Conservation (phyloP, 2,113 vertebrate species). For the Erythrocercus mccallii region DNA sequence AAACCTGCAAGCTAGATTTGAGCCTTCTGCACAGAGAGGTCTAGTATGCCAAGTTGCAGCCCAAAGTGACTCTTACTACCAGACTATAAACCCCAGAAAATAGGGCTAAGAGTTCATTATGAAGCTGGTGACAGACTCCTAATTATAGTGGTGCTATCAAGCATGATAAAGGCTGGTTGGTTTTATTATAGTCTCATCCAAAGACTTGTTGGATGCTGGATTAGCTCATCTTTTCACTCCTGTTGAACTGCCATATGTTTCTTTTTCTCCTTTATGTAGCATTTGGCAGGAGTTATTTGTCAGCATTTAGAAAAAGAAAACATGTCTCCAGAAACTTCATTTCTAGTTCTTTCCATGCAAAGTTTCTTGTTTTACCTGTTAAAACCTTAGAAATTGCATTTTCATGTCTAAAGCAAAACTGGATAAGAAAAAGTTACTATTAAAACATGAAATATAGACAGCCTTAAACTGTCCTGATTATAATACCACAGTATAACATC, state of each 20-base stretch:
- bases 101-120: constrained; percentile 43
- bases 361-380: neutral
- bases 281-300: constrained; percentile 60
- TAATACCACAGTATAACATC: neutral
- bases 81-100: constrained; percentile 48
- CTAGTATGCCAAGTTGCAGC: constrained; percentile 4
- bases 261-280: constrained; percentile 58
- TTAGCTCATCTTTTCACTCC: constrained; percentile 65
- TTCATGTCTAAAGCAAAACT: neutral
- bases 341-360: constrained; percentile 1
- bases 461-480: neutral
- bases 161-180: constrained; percentile 59
- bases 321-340: constrained; percentile 14
- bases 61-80: constrained; percentile 35
- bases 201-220: constrained; percentile 57
- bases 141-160: constrained; percentile 66
- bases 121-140: constrained; percentile 57
- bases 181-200: constrained; percentile 61
- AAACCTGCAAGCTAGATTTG: neutral
- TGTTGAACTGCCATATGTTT: constrained; percentile 62
- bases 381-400: neutral
- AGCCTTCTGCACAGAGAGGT: neutral
- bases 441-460: neutral
- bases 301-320: constrained; percentile 51
- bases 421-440: neutral